Evolutionary conservation across 1,140 invertebrate species (phyloP).

Genomic region (Drosophila parabipectinata): DNA sequence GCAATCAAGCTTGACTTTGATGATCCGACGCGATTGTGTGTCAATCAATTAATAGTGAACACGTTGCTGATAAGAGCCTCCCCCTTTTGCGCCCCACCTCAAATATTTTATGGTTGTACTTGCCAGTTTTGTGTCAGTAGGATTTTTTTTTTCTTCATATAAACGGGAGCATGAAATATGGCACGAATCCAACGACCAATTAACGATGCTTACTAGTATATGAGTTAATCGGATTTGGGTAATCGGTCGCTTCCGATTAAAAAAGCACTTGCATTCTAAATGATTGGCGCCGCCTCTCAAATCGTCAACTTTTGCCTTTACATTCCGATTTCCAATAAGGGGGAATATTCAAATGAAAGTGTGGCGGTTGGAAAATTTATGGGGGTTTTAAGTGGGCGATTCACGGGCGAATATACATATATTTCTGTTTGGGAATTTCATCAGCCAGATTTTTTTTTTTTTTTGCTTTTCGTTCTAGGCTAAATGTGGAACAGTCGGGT

Average conservation of each 20-base stretch:
- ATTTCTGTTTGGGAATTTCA: slow-evolving; percentile 56
- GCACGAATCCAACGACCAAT: slow-evolving; percentile 13
- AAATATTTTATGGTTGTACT: slow-evolving; percentile 15
- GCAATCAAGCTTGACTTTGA: slow-evolving; percentile 57
- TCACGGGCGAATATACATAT: slow-evolving; percentile 11
- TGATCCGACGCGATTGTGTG: slow-evolving; percentile 52
- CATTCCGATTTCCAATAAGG: neutral
- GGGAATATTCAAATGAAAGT: slow-evolving; percentile 28
- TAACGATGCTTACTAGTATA: slow-evolving; percentile 11
- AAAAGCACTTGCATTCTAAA: slow-evolving; percentile 43
- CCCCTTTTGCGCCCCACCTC: slow-evolving; percentile 6
- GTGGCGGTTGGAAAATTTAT: slow-evolving; percentile 22
- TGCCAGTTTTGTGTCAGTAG: neutral
- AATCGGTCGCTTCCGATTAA: slow-evolving; percentile 25
- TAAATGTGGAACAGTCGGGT: slow-evolving; percentile 41
- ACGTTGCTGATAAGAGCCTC: slow-evolving; percentile 60
- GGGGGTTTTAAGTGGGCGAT: slow-evolving; percentile 25
- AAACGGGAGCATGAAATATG: slow-evolving; percentile 15
- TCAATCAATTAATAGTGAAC: slow-evolving; percentile 66
- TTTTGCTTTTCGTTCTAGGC: slow-evolving; percentile 17
- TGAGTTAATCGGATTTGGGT: slow-evolving; percentile 33
- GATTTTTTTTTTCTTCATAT: neutral
- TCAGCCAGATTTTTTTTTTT: slow-evolving; percentile 41
- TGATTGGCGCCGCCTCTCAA: slow-evolving; percentile 7
- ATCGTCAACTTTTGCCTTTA: slow-evolving; percentile 2